Base-by-base conservation (phyloP, 2,888 invertebrate genomes). In the Theretra japonica region DNA sequence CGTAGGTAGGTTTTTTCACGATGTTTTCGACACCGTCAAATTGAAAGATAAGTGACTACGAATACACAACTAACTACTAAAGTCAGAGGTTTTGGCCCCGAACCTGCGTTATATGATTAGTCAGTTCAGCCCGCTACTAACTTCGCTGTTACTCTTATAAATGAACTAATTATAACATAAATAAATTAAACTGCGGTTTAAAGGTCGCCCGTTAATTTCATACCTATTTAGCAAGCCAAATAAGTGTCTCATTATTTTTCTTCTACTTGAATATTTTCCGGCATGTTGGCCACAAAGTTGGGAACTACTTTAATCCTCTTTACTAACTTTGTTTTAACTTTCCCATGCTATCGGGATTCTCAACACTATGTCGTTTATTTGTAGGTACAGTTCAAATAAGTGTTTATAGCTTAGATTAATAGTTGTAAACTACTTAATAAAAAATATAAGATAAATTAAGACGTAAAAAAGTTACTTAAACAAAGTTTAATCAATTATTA, bases 271-370 rank as follows among this genome's bases (percentile, higher is more conserved):
- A 73, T 68, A 70, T 74, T 25, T 62, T 70, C 60, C 53, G 60
- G 28, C 30, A 33, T 33, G 60, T 21, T 53, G 59, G 74, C 72
- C 71, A 75, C 72, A 75, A 77, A 80, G 76, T 80, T 79, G 75
- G 65, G 71, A 76, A 81, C 77, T 77, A 79, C 73, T 78, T 77
- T 79, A 82, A 82, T 81, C 81, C 76, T 79, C 79, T 81, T 76
- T 77, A 79, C 71, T 70, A 82, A 83, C 76, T 82, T 83, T 79
- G 77, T 81, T 79, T 79, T 75, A 71, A 48, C 75, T 80, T 76
- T 74, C 74, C 78, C 76, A 76, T 73, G 73, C 74, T 76, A 76
- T 73, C 73, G 78, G 76, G 71, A 76, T 77, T 75, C 73, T 75
- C 74, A 73, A 75, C 69, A 74, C 74, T 76, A 23, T 73, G 72